Conservation (phyloP, 2,888 invertebrate genomes). For the Hetaerina titia region DNA sequence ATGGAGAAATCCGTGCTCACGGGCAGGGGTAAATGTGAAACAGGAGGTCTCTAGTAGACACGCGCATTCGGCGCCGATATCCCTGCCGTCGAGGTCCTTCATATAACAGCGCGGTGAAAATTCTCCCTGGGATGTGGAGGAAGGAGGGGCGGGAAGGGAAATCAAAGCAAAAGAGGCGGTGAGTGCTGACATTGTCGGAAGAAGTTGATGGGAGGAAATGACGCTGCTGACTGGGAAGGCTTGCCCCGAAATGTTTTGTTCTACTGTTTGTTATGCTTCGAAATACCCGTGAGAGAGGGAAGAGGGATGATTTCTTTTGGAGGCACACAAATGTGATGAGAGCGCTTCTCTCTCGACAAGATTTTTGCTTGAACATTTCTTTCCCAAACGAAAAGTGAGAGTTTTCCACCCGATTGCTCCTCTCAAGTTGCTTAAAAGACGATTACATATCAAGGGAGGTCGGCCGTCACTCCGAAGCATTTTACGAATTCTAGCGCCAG, state of each 20-base stretch:
- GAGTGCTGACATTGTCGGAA: not conserved
- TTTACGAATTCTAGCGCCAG: not conserved
- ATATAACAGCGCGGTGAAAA: no score
- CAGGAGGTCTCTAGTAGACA: no score
- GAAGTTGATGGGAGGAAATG: slow-evolving; percentile 19
- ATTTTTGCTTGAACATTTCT: not conserved
- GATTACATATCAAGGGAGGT: not conserved
- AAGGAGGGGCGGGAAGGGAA: not conserved
- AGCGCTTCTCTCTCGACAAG: not conserved
- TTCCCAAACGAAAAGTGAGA: not conserved
- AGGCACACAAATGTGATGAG: not conserved
- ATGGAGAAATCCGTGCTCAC: no score
- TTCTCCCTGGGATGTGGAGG: no score
- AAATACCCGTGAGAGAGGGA: not conserved
- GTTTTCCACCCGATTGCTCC: not conserved
- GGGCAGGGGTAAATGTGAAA: no score
- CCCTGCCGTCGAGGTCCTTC: no score
- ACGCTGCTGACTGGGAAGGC: not conserved
- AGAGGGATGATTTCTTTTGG: not conserved
- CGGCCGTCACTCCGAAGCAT: not conserved
- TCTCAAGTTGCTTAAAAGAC: not conserved
- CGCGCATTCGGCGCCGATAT: no score
- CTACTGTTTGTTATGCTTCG: not conserved
- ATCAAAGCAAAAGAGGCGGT: not conserved
- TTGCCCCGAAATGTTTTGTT: slow-evolving; percentile 4